Evolutionary conservation across 2,113 vertebrate species (phyloP), one percentile per base, ranked within the genome.

Genomic region (Siphamia tubifer): DNA sequence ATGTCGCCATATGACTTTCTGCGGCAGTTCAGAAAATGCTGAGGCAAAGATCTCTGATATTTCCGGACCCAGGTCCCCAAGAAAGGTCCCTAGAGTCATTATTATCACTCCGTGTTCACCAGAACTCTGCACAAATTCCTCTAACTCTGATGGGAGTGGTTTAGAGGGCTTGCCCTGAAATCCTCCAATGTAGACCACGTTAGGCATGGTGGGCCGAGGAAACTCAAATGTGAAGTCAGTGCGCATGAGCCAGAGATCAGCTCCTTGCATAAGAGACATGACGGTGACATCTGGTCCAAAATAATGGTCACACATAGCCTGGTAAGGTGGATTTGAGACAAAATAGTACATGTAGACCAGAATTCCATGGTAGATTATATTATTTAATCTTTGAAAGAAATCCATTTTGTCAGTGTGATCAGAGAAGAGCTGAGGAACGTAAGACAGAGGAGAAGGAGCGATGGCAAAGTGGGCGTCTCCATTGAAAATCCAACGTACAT

Each of bases 1-100:
- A 36, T 91, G 85, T 15, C 90, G 72, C 88, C 91, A 92, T n/a
- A 93, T 32, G 1, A 92, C 76, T 30, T 82, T 89, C 60, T 92
- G 89, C 5, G 87, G 87, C 2, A 92, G 69, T 2, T 17, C 76
- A 5, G 89, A 87, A 25, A 90, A 87, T 0, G 82, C 82, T 2
- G 87, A 77, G 1, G 89, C 87, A 0, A 93, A 19, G 20, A 54
- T 67, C 6, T 77, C 43, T 0, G 82, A 68, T 15, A 77, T 17
- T 1, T 89, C 55, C 2, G 43, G 49, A 2, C 84, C 87, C 1
- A 90, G 49, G 42, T 77, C 64, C 0, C 72, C 75, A 0, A 91
- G 31, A 5, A 90, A n/a, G 1, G 87, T 85, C 1, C 91, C 91
- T 9, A 93, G 36, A 3, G 90, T 89, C 74, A 91, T 79, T 16